Evolutionary conservation across 2,113 vertebrate species (phyloP).

Genomic region (Agelaius tricolor): DNA sequence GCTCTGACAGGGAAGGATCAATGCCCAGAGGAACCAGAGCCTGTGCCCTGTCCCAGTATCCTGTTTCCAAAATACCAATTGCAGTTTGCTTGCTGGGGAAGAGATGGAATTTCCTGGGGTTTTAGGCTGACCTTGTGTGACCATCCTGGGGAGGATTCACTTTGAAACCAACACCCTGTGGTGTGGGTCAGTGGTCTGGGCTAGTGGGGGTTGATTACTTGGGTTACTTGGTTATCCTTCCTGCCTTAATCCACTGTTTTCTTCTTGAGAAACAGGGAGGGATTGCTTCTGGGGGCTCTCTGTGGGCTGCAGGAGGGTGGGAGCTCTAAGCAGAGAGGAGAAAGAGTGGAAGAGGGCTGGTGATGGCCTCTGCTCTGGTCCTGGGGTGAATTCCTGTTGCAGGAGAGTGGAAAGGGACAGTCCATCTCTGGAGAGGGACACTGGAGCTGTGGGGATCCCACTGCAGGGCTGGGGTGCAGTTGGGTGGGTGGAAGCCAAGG

Average conservation of each 20-base stretch:
- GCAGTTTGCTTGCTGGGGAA: neutral
- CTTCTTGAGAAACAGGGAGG: neutral
- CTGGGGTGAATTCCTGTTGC: neutral
- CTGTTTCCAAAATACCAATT: neutral
- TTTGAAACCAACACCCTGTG: neutral
- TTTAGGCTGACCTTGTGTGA: neutral
- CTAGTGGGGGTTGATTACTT: fast-evolving
- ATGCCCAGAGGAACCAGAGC: neutral
- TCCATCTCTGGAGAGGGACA: neutral
- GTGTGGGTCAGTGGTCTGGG: neutral
- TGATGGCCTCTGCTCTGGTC: neutral
- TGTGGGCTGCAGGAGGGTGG: neutral
- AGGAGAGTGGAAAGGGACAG: neutral
- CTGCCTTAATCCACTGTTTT: neutral
- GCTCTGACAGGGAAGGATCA: neutral
- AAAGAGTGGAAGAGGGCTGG: neutral
- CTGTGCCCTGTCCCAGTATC: neutral
- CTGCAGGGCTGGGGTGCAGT: too few relatives aligned
- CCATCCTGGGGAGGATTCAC: fast-evolving
- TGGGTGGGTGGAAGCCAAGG: neutral
- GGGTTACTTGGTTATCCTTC: neutral
- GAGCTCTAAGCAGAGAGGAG: neutral
- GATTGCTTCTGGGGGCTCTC: neutral
- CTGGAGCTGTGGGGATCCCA: fast-evolving
- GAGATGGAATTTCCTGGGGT: neutral